Percentiles rank a stretch among this genome's conserved stretches.
phyloP scores from a whole-genome alignment of 1,140 invertebrate genomes.

The Cheumatopsyche charites region DNA sequence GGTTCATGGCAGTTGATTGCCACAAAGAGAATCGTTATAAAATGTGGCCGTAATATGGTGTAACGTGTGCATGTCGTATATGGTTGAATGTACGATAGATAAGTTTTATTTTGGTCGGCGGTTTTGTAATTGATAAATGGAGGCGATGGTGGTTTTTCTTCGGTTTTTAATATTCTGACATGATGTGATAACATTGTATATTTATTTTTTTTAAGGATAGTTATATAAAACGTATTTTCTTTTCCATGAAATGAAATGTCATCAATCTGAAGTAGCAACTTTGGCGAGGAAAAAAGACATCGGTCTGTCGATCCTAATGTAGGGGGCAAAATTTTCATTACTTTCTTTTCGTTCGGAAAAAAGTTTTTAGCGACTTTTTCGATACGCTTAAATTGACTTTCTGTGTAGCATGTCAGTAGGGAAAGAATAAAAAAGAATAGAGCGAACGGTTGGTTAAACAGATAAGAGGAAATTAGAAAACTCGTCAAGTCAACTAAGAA shows the following conservation, averaged over 20 bases:
- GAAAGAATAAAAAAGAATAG: constrained; percentile 8
- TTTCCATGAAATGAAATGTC: background rate
- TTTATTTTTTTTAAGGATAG: too few species aligned
- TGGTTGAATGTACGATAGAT: too few species aligned
- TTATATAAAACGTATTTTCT: too few species aligned
- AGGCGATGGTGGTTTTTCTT: too few species aligned
- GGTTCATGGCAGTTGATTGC: constrained; percentile 43
- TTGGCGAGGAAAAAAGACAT: background rate
- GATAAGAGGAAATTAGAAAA: constrained; percentile 20
- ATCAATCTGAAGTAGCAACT: background rate
- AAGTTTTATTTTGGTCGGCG: too few species aligned
- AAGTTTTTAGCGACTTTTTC: constrained; percentile 35
- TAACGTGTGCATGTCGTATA: background rate
- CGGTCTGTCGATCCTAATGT: background rate
- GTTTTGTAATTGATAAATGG: too few species aligned
- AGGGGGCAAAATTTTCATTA: constrained; percentile 8
- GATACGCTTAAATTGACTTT: constrained; percentile 43
- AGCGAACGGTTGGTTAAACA: background rate
- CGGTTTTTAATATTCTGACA: too few species aligned
- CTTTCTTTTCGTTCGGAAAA: constrained; percentile 32
- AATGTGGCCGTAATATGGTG: background rate
- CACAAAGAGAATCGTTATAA: constrained; percentile 24
- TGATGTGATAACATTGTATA: too few species aligned
- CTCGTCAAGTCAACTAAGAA: background rate
- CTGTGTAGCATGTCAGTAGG: constrained; percentile 39